phyloP scores from a whole-genome alignment of 2,888 invertebrate genomes.

The Xestobium rufovillosum region DNA sequence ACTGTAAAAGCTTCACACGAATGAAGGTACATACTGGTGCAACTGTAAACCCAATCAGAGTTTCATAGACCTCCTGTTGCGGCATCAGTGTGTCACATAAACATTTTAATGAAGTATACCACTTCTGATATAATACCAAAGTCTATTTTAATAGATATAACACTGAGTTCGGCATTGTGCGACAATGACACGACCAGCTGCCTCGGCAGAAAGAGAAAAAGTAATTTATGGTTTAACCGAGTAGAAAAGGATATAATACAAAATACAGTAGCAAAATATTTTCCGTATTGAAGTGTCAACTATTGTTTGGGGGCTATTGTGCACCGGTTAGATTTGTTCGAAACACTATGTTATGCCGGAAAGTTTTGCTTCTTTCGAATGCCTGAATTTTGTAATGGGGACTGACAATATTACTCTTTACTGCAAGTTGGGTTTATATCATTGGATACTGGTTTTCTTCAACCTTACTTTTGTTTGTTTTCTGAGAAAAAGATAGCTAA shows the following conservation, averaged over 20 bases:
- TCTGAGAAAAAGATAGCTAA: too few relatives aligned
- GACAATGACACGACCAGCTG: slow-evolving; percentile 39
- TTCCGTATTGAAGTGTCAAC: slow-evolving; percentile 45
- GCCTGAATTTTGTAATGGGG: too few relatives aligned
- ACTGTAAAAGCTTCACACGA: too few relatives aligned
- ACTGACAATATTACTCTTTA: too few relatives aligned
- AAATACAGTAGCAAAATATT: slow-evolving; percentile 40
- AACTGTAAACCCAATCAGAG: slow-evolving; percentile 24
- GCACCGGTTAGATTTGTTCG: slow-evolving; percentile 40
- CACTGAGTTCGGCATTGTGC: slow-evolving; percentile 37
- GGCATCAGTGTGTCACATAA: slow-evolving; percentile 38
- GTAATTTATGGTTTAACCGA: slow-evolving; percentile 17
- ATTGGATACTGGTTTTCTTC: too few relatives aligned
- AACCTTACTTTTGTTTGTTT: too few relatives aligned
- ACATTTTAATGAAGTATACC: slow-evolving; percentile 44
- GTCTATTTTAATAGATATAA: slow-evolving; percentile 43
- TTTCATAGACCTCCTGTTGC: slow-evolving; percentile 32
- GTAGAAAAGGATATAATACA: slow-evolving; percentile 28
- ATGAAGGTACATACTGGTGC: too few relatives aligned
- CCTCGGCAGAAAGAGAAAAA: slow-evolving; percentile 27
- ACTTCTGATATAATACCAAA: slow-evolving; percentile 40
- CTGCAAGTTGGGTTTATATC: too few relatives aligned
- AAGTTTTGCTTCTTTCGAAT: too few relatives aligned
- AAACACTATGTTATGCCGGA: too few relatives aligned
- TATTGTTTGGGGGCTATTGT: slow-evolving; percentile 40